Percentiles rank a stretch among this genome's conserved stretches.
phyloP scores from a whole-genome alignment of 2,797 vertebrate species.

The Tragopan temminckii region DNA sequence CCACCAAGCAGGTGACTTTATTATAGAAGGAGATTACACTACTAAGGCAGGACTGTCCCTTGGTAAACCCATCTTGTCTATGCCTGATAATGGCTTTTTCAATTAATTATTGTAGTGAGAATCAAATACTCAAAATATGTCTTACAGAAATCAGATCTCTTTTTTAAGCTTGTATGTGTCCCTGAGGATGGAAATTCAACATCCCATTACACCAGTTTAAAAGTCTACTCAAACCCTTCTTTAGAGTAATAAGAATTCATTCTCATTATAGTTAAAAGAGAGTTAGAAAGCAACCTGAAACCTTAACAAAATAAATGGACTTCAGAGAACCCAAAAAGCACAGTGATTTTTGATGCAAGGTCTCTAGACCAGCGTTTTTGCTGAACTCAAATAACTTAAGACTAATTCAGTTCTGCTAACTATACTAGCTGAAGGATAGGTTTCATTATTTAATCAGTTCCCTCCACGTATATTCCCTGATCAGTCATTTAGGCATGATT shows the following conservation, averaged over 20 bases:
- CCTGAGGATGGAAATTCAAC: background rate
- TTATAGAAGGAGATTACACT: background rate
- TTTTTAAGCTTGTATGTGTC: background rate
- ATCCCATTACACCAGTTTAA: background rate
- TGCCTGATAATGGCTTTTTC: no score
- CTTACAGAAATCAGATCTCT: background rate
- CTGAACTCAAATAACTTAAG: background rate
- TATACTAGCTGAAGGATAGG: constrained; percentile 11
- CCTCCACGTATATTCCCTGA: background rate
- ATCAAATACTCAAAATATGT: background rate
- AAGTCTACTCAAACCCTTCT: background rate
- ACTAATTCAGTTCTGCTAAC: background rate
- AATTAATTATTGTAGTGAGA: background rate
- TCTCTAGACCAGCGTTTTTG: background rate
- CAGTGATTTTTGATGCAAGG: background rate
- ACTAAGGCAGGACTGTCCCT: background rate
- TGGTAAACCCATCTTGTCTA: no score
- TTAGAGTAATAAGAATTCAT: background rate
- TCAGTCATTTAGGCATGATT: background rate
- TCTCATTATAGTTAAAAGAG: background rate
- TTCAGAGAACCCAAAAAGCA: background rate
- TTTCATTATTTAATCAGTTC: constrained; percentile 31
- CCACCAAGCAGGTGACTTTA: background rate
- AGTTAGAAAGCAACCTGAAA: background rate
- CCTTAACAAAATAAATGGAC: background rate